Base-by-base conservation (phyloP, 2,113 vertebrate species). In the Thermophis baileyi region DNA sequence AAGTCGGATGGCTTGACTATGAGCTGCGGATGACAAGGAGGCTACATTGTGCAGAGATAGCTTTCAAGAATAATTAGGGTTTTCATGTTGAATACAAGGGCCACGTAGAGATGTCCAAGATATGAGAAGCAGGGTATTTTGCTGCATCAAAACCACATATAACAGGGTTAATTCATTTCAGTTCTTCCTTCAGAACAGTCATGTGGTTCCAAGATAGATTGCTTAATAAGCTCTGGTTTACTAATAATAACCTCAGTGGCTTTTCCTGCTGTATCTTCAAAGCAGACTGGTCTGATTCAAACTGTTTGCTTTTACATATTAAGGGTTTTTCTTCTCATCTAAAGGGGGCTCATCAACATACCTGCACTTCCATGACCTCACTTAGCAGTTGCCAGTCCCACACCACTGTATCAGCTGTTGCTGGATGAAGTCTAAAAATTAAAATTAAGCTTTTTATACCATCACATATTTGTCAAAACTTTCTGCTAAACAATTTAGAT, bases 361-460 rank as follows among this genome's bases (percentile, higher is more conserved):
- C 99, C 98, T 99, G 95, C 91, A 97, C 96, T 10, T 97, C 94
- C 98, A 99, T 98, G 93, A 98, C 94, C 49, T 96, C 97, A 5
- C 96, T 96, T 91, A 99, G 95, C 94, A 99, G 96, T 6, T 97
- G 97, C 99, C 99, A 99, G 96, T 99, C 98, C 99, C 99, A 99
- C 47, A 98, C 98, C 94, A 98, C 96, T 0, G 98, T 98, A 50
- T 95, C 22, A 81, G 88, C 63, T 85, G 97, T 98, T 91, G 98
- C 98, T 92, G 98, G 98, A 95, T 99, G 99, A 89, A 99, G 98
- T 97, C 99, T 99, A 96, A 94, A 96, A 98, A 94, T 85, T 30
- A 97, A 40, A 97, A 89, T 25, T 35, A 81, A 30, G 93, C 89
- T 86, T 11, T 0, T 96, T 93, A 95, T 40, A 91, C 46, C 63